Conservation (phyloP, 2,888 invertebrate genomes). For the Meta bourneti region DNA sequence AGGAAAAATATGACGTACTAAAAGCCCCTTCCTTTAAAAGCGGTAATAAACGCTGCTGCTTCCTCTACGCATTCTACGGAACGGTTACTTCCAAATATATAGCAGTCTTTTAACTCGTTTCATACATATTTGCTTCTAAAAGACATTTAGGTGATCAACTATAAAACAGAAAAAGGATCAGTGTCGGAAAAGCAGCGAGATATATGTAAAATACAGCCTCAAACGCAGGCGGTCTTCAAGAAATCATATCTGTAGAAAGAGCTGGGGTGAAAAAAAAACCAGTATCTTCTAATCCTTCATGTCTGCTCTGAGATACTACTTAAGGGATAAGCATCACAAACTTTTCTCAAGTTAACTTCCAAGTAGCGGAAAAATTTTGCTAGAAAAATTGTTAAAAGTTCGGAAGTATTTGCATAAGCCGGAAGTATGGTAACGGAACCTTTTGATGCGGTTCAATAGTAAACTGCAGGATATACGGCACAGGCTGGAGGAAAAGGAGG, state of each 20-base stretch:
- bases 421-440: slow-evolving; percentile 18
- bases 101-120: slow-evolving; percentile 42
- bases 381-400: slow-evolving; percentile 44
- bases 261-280: not conserved
- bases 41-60: slow-evolving; percentile 30
- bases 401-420: slow-evolving; percentile 48
- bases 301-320: slow-evolving; percentile 19
- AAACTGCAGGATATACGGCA: not conserved
- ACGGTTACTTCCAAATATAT: slow-evolving; percentile 45
- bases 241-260: slow-evolving; percentile 43
- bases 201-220: slow-evolving; percentile 41
- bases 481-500: not conserved
- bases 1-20: slow-evolving; percentile 43
- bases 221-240: slow-evolving; percentile 8
- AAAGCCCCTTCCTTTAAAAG: slow-evolving; percentile 48
- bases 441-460: slow-evolving; percentile 25
- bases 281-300: slow-evolving; percentile 37
- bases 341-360: slow-evolving; percentile 42
- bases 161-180: slow-evolving; percentile 19
- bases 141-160: slow-evolving; percentile 51
- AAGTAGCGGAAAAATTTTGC: slow-evolving; percentile 21
- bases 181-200: slow-evolving; percentile 4
- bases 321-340: slow-evolving; percentile 50
- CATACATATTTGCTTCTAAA: slow-evolving; percentile 51
- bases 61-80: slow-evolving; percentile 9